Conservation (phyloP, 1,140 invertebrate species). For the Arion vulgaris region DNA sequence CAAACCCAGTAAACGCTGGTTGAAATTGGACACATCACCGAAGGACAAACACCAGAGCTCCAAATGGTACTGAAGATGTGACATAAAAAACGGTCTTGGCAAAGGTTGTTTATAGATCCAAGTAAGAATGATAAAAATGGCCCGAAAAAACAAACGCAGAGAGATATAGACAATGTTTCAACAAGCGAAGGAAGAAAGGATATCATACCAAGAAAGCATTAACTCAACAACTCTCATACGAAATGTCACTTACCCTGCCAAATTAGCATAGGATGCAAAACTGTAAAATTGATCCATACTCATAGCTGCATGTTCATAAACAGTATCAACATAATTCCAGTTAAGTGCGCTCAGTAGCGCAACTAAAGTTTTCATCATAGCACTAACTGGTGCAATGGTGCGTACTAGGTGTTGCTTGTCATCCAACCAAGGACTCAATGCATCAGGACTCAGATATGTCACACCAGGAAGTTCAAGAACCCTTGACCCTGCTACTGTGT, state of each 20-base stretch:
- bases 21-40: too few species aligned
- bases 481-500: constrained; percentile 56
- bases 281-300: neutral
- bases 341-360: neutral
- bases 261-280: constrained; percentile 13
- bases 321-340: constrained; percentile 24
- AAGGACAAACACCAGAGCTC: too few species aligned
- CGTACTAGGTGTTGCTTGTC: constrained; percentile 81
- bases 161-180: too few species aligned
- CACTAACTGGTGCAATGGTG: constrained; percentile 79
- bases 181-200: too few species aligned
- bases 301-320: constrained; percentile 1
- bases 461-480: constrained; percentile 55
- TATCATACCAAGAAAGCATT: too few species aligned
- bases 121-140: too few species aligned
- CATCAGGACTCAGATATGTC: constrained; percentile 80
- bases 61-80: too few species aligned
- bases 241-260: constrained; percentile 1
- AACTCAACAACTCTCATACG: too few species aligned
- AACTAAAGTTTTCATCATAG: constrained; percentile 16
- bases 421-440: constrained; percentile 82
- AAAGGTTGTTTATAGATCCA: too few species aligned
- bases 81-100: too few species aligned
- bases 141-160: too few species aligned
- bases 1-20: too few species aligned